A percentile compares a stretch with the other conserved stretches of the same genome.
These are phyloP conservation scores for Ursus arctos DNA, from an alignment of 2,113 vertebrate genomes.

Conservation along the genomic window DNA sequence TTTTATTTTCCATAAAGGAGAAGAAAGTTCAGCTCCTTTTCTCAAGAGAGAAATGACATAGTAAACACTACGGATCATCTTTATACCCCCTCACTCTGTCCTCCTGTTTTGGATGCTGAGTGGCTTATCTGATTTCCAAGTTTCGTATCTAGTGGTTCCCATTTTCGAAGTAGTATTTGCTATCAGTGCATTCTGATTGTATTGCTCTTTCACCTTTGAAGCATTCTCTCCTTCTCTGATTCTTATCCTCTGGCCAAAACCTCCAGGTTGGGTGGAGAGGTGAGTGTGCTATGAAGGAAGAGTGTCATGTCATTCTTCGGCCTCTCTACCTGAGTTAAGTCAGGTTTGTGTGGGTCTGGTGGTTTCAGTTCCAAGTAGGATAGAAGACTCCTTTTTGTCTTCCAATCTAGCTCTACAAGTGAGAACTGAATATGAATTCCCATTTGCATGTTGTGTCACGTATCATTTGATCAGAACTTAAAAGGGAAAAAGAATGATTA, in stretches of 20 bases:
- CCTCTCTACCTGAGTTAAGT: not conserved
- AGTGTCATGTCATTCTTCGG: not conserved
- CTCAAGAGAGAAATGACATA: not conserved
- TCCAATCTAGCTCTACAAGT: not conserved
- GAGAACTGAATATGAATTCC: not conserved
- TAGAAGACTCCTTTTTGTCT: not conserved
- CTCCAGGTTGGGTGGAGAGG: not conserved
- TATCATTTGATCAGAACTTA: slow-evolving; percentile 5
- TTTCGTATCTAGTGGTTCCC: not conserved
- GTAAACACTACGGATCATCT: fast-evolving
- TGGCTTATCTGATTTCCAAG: not conserved
- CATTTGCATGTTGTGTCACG: not conserved
- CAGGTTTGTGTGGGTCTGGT: not conserved
- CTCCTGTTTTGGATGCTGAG: not conserved
- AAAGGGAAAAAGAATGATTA: not conserved
- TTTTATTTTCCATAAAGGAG: not conserved
- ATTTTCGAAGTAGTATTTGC: not conserved
- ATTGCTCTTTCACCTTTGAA: not conserved
- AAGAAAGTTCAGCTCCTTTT: not conserved
- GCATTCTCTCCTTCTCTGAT: not conserved
- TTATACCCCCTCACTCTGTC: not conserved
- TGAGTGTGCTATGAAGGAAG: not conserved
- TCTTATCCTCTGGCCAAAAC: not conserved
- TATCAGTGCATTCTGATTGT: not conserved
- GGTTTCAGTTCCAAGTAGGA: not conserved